These are phyloP conservation scores for Pheucticus melanocephalus DNA, from an alignment of 2,113 vertebrate species.

Conservation along the genomic window DNA sequence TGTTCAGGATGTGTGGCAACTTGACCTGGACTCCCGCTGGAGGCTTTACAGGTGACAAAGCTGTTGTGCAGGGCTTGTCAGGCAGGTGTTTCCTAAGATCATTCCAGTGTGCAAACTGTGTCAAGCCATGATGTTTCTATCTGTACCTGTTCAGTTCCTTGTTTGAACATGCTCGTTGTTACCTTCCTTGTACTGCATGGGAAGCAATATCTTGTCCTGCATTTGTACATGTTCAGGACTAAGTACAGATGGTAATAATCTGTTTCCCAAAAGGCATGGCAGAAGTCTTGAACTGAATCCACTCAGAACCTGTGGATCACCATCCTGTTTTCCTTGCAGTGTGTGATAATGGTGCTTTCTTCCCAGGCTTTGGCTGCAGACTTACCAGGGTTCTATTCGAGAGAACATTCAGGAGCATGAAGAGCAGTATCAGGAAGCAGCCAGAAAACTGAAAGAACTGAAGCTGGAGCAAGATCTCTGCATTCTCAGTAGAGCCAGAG, in stretches of 20 bases:
- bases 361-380: slow-evolving; percentile 82
- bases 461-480: slow-evolving; percentile 79
- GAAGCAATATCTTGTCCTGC: not conserved
- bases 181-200: not conserved
- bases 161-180: not conserved
- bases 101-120: not conserved
- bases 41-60: slow-evolving; percentile 86
- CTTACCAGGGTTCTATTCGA: slow-evolving; percentile 77
- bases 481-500: slow-evolving; percentile 77
- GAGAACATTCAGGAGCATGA: slow-evolving; percentile 64
- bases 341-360: not conserved
- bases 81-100: not conserved
- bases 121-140: not conserved
- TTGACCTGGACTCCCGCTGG: slow-evolving; percentile 82
- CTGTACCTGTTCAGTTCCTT: not conserved
- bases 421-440: slow-evolving; percentile 77
- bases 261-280: not conserved
- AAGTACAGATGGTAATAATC: not conserved
- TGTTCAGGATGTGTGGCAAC: slow-evolving; percentile 80
- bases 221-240: not conserved
- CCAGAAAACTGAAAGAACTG: slow-evolving; percentile 81
- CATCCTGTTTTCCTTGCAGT: not conserved
- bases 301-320: not conserved
- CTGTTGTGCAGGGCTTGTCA: not conserved
- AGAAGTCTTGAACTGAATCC: not conserved